Percentiles rank a stretch among this genome's conserved stretches.
Evolutionary conservation across 2,113 vertebrate species (phyloP).

Genomic region (Colossoma macropomum): DNA sequence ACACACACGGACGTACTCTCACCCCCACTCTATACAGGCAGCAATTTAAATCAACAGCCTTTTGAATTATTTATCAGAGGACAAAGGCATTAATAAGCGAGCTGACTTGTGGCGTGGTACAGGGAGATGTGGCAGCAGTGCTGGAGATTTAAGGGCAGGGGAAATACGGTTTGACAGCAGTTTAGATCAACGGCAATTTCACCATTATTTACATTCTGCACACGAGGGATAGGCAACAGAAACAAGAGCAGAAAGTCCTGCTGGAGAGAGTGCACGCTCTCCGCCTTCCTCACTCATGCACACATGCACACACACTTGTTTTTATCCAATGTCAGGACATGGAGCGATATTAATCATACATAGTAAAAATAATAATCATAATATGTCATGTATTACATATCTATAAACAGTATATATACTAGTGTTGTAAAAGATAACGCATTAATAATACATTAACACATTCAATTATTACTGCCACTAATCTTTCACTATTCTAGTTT

Average conservation of each 20-base stretch:
- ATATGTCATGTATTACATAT: too few species aligned
- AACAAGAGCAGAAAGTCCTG: not conserved
- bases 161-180: constrained; percentile 80
- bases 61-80: constrained; percentile 76
- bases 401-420: too few species aligned
- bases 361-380: too few species aligned
- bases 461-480: too few species aligned
- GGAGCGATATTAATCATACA: not conserved
- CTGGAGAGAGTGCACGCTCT: not conserved
- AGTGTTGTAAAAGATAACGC: too few species aligned
- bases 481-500: too few species aligned
- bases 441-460: too few species aligned
- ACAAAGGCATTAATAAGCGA: constrained; percentile 74
- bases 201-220: constrained; percentile 73
- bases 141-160: constrained; percentile 74
- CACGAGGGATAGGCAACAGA: constrained; percentile 64
- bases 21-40: constrained; percentile 35
- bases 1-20: not conserved
- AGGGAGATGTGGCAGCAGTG: constrained; percentile 70
- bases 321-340: not conserved
- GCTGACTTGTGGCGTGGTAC: constrained; percentile 66
- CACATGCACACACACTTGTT: not conserved
- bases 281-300: not conserved
- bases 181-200: constrained; percentile 74
- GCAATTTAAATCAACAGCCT: constrained; percentile 56